These are phyloP conservation scores for Graptemys geographica DNA, from an alignment of 2,797 vertebrate genomes.

Conservation along the genomic window DNA sequence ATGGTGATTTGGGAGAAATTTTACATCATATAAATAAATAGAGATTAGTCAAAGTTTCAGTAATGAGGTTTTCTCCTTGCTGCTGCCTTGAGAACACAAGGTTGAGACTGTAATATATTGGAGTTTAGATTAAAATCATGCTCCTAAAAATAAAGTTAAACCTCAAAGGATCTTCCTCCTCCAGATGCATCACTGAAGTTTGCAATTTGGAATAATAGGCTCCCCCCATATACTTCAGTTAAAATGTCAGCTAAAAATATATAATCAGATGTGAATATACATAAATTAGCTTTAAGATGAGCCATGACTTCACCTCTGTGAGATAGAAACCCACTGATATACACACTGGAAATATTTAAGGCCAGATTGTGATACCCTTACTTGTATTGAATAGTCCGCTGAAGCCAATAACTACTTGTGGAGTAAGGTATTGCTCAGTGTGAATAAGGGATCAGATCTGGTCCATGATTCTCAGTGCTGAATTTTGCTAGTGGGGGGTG, in stretches of 20 bases:
- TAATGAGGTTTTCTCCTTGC: background rate
- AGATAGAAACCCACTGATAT: background rate
- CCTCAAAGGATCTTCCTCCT: conserved; percentile 56
- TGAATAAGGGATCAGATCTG: background rate
- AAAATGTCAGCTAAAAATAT: conserved; percentile 51
- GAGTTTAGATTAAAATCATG: conserved; percentile 3
- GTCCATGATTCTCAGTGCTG: background rate
- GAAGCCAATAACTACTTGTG: background rate
- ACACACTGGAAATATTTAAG: conserved; percentile 1
- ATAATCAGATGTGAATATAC: conserved; percentile 57
- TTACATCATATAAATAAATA: background rate
- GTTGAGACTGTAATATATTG: background rate
- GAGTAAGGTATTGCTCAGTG: background rate
- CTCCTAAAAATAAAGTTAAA: conserved; percentile 23
- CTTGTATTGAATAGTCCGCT: background rate
- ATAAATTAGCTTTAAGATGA: conserved; percentile 40
- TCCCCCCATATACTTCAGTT: conserved; percentile 30
- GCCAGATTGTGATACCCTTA: accelerated
- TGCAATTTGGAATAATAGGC: conserved; percentile 53
- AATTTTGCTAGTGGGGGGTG: background rate
- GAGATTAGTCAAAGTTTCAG: background rate
- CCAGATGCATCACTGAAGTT: conserved; percentile 47
- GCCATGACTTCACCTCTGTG: conserved; percentile 6
- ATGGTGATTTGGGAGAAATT: background rate
- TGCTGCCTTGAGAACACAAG: background rate